Base-by-base conservation (phyloP, 2,113 vertebrate species). In the Rhea pennata region DNA sequence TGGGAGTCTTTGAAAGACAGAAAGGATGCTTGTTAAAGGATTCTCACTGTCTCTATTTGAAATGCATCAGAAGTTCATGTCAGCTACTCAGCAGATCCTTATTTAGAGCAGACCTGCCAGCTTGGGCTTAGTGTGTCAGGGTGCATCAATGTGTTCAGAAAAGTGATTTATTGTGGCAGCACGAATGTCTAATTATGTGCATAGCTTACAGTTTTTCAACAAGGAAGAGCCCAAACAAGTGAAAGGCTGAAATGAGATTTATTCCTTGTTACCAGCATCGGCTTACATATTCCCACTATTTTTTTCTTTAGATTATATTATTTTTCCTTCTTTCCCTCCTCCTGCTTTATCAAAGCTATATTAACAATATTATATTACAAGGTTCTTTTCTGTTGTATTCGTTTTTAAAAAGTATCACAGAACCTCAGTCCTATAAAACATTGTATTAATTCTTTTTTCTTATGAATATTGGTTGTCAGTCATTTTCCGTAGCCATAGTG, bases 101-200 rank as follows among this genome's bases (percentile, higher is more conserved):
- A 96, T 96, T 98, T 96, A 97, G 92, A 96, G 76, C 1, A 2
- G 96, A 90, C 36, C 73, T 96, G 91, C 92, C 92, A 97, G 69
- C 81, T 91, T 93, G 89, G 87, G 83, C 86, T 97, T 83, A 95
- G 75, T 86, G 70, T 94, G 96, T 98, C 97, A 98, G 91, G 62
- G 88, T 93, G 89, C 88, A 98, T 97, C 96, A 95, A 46, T 90
- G 87, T 96, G 85, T 92, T 97, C 88, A 96, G 86, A 96, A 94
- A 97, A 92, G 84, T 93, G 90, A 98, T 97, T 96, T 94, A 85
- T 67, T 97, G 71, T 98, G 97, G 96, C 97, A 98, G 88, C 59
- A 95, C 3, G 13, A 91, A 96, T 87, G 75, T 92, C 91, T 97
- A 97, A 98, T 97, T 98, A 97, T 90, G 90, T 96, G 87, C 88